phyloP scores from a whole-genome alignment of 2,113 vertebrate species.

The Salvelinus namaycush region DNA sequence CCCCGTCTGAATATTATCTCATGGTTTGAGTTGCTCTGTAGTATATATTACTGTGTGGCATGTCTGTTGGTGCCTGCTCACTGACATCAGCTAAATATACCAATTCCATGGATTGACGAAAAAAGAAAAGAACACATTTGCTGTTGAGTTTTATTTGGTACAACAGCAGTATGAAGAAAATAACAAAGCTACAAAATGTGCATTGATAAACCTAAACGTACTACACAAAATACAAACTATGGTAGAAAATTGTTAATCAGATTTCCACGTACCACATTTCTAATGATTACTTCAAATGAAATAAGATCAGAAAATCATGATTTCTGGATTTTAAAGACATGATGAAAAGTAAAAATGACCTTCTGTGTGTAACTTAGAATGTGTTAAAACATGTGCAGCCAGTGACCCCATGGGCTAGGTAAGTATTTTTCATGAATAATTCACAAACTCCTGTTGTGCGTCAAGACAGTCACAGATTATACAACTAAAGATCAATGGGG shows the following conservation, averaged over 20 bases:
- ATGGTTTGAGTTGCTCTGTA: too few species aligned
- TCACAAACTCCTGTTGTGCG: slow-evolving; percentile 14
- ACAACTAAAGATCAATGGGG: not conserved
- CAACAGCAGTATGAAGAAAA: slow-evolving; percentile 7
- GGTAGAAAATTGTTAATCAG: slow-evolving; percentile 16
- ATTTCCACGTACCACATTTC: not conserved
- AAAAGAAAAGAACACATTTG: not conserved
- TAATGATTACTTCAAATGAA: not conserved
- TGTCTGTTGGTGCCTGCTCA: too few species aligned
- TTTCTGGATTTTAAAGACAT: slow-evolving; percentile 6
- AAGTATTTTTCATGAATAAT: slow-evolving; percentile 24
- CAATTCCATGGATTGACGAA: too few species aligned
- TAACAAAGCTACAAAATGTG: slow-evolving; percentile 28
- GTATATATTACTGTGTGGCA: too few species aligned
- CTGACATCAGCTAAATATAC: too few species aligned
- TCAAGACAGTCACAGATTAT: slow-evolving; percentile 14
- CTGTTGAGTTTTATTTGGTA: slow-evolving; percentile 31
- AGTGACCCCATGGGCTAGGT: not conserved
- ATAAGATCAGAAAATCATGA: too few species aligned
- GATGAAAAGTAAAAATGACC: not conserved
- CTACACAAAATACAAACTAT: slow-evolving; percentile 7
- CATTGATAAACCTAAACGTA: slow-evolving; percentile 39
- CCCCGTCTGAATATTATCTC: too few species aligned
- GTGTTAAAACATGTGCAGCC: too few species aligned
- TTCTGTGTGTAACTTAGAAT: too few species aligned